Percentiles rank a stretch among this genome's conserved stretches.
Evolutionary conservation across 2,113 vertebrate genomes (phyloP).

Genomic region (Pluvialis apricaria): DNA sequence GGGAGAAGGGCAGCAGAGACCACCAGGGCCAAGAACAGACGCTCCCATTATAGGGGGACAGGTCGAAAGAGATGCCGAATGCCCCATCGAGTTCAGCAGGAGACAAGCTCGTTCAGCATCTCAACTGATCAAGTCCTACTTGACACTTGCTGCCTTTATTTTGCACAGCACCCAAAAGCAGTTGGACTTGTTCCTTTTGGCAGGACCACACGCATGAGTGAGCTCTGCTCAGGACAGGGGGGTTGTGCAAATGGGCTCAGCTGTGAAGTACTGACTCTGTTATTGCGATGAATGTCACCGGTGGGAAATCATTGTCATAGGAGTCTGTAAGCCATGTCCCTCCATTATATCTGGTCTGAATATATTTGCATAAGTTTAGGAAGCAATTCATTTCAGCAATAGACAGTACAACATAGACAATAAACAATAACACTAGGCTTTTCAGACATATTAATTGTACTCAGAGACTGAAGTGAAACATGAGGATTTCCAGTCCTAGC

Average conservation of each 20-base stretch:
- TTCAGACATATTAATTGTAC: not conserved
- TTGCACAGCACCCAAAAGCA: not conserved
- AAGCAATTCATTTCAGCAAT: slow-evolving; percentile 16
- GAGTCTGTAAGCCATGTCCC: not conserved
- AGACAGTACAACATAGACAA: not conserved
- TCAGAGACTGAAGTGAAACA: not conserved
- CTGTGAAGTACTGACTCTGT: not conserved
- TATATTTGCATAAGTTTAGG: slow-evolving; percentile 45
- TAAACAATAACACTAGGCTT: not conserved
- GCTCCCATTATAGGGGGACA: not conserved
- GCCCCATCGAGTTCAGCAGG: not conserved
- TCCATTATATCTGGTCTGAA: not conserved
- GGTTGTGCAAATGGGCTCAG: not conserved
- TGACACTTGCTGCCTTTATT: not conserved
- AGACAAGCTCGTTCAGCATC: not conserved
- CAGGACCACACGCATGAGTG: not conserved
- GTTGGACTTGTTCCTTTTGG: not conserved
- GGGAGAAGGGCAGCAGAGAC: not conserved
- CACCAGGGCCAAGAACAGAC: not conserved
- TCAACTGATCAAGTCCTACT: not conserved
- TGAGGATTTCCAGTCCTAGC: not conserved
- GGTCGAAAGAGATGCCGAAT: not conserved
- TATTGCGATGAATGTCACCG: not conserved
- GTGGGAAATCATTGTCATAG: not conserved
- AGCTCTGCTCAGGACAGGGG: not conserved